phyloP scores from a whole-genome alignment of 2,888 invertebrate species.

The Eumacrocentrus americanus region DNA sequence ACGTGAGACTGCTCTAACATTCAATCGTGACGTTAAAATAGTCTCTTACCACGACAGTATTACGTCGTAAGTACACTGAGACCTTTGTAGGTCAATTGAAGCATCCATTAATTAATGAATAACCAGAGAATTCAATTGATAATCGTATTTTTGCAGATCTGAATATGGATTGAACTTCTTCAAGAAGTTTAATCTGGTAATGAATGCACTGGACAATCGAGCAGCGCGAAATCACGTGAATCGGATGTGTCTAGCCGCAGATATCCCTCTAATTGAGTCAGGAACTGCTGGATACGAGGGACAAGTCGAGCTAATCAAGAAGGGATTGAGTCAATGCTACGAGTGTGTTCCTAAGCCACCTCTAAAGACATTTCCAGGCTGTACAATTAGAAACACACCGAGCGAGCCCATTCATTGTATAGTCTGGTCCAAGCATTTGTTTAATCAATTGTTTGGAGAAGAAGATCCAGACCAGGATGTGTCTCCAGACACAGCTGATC shows the following conservation, averaged over 20 bases:
- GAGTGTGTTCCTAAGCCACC: constrained; percentile 93
- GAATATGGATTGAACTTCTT: constrained; percentile 92
- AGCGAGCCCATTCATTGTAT: constrained; percentile 99
- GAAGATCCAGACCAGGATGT: constrained; percentile 97
- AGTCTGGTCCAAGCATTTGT: constrained; percentile 99
- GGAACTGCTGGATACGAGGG: constrained; percentile 98
- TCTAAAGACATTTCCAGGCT: constrained; percentile 94
- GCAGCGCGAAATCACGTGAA: constrained; percentile 98
- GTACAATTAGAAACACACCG: constrained; percentile 98
- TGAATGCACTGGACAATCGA: constrained; percentile 97
- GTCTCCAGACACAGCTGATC: constrained; percentile 95
- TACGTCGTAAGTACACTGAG: constrained; percentile 72
- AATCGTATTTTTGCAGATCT: constrained; percentile 66
- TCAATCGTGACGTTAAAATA: constrained; percentile 89
- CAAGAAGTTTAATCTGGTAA: constrained; percentile 86
- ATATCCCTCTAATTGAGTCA: constrained; percentile 93
- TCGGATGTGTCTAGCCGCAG: constrained; percentile 95
- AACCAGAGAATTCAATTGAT: constrained; percentile 9
- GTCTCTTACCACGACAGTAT: constrained; percentile 92
- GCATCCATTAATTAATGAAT: background rate
- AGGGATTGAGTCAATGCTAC: constrained; percentile 92
- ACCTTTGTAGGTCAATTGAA: no score
- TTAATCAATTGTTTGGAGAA: constrained; percentile 98
- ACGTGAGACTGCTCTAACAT: constrained; percentile 83
- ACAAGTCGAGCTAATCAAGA: constrained; percentile 88